phyloP scores from a whole-genome alignment of 2,797 vertebrate species.

The Girardinus metallicus region DNA sequence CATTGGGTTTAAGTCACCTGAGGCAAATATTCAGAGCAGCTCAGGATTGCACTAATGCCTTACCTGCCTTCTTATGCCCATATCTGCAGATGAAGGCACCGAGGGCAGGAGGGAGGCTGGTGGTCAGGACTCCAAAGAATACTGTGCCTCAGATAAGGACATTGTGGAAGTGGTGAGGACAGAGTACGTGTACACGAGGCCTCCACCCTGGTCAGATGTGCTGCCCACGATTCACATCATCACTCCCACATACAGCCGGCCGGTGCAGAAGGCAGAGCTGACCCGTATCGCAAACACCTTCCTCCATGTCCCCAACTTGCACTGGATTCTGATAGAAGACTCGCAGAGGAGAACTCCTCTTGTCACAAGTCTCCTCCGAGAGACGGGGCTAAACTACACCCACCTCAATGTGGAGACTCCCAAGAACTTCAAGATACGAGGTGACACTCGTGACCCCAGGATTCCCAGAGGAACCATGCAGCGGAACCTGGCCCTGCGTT shows the following conservation, averaged over 20 bases:
- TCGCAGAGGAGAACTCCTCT: conserved; percentile 90
- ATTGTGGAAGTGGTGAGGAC: conserved; percentile 99
- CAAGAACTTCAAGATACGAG: conserved; percentile 94
- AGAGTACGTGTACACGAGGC: conserved; percentile 95
- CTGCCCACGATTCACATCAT: conserved; percentile 96
- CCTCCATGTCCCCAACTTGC: conserved; percentile 94
- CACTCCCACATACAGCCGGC: conserved; percentile 96
- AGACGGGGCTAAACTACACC: conserved; percentile 96
- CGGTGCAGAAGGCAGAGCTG: conserved; percentile 96
- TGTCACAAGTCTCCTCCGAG: conserved; percentile 89
- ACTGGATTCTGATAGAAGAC: conserved; percentile 98
- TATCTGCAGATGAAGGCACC: conserved; percentile 88
- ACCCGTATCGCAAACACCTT: conserved; percentile 94
- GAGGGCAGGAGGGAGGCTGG: conserved; percentile 86
- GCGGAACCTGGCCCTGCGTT: conserved; percentile 93
- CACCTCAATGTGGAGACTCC: conserved; percentile 98
- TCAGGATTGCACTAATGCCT: conserved; percentile 80
- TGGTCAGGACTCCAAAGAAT: conserved; percentile 92
- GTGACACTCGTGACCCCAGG: conserved; percentile 91
- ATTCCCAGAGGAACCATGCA: conserved; percentile 98
- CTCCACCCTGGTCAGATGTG: conserved; percentile 95
- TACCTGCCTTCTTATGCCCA: conserved; percentile 69
- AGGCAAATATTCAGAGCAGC: conserved; percentile 76
- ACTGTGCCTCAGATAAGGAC: conserved; percentile 94
- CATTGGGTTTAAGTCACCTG: conserved; percentile 77